Conservation (phyloP, 1,140 invertebrate species). For the Drosophila tani region DNA sequence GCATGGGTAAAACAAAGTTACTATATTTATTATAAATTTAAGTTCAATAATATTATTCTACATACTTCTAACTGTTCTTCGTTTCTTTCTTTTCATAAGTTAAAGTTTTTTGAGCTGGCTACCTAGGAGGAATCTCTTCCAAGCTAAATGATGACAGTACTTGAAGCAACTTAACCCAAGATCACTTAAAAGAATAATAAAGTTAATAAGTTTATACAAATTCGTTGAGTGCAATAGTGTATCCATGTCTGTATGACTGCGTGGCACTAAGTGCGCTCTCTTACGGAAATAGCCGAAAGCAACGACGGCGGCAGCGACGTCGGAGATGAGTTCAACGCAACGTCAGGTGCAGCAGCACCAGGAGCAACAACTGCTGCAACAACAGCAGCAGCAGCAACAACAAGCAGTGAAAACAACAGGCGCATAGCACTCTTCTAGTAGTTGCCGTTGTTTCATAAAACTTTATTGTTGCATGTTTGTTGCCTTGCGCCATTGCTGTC, state of each 20-base stretch:
- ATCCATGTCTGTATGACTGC: conserved; percentile 38
- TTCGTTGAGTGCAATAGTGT: conserved; percentile 26
- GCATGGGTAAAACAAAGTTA: too few species aligned
- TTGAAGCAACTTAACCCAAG: not conserved
- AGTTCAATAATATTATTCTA: too few species aligned
- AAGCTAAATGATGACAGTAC: not conserved
- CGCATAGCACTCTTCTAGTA: conserved; percentile 38
- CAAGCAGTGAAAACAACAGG: conserved; percentile 29
- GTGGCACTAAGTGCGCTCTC: conserved; percentile 66
- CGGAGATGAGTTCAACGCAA: conserved; percentile 72
- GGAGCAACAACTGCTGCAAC: conserved; percentile 26
- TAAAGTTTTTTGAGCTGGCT: too few species aligned
- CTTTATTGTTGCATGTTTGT: conserved; percentile 70
- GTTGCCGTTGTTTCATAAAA: conserved; percentile 74
- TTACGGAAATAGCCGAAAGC: conserved; percentile 75
- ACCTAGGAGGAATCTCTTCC: not conserved
- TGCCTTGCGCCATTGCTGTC: conserved; percentile 32
- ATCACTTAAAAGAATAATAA: not conserved
- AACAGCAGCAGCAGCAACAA: conserved; percentile 24
- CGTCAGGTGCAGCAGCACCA: conserved; percentile 62
- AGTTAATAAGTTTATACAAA: not conserved
- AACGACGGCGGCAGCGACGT: conserved; percentile 38
- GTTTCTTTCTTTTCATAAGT: too few species aligned
- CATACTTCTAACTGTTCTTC: too few species aligned
- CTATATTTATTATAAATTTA: too few species aligned